Conservation (phyloP, 2,113 vertebrate genomes). For the Entosphenus tridentatus region DNA sequence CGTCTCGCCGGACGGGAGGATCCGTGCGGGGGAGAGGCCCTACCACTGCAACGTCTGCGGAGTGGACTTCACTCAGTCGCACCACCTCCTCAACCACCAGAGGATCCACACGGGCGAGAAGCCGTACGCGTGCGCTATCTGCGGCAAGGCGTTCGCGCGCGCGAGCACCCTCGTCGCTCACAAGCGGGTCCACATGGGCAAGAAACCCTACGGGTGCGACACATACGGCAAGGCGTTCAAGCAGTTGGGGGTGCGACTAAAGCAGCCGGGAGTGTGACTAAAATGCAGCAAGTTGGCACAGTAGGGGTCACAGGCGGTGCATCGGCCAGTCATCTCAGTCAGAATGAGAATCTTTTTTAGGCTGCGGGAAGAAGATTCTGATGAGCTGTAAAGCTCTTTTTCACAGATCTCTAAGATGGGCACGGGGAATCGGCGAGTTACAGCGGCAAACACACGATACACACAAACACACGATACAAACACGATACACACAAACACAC, state of each 20-base stretch:
- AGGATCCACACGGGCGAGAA: slow-evolving; percentile 4
- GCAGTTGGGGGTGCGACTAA: background rate
- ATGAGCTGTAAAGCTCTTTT: no score
- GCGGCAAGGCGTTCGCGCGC: background rate
- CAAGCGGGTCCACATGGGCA: slow-evolving; percentile 27
- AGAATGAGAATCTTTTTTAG: no score
- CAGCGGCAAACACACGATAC: no score
- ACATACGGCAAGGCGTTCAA: background rate
- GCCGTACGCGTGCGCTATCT: background rate
- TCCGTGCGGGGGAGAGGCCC: background rate
- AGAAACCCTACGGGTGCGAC: background rate
- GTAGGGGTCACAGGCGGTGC: no score
- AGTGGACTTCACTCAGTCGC: background rate
- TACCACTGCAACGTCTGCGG: slow-evolving; percentile 3
- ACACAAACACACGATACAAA: no score
- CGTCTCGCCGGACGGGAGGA: background rate
- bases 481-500: no score
- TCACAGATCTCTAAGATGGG: no score
- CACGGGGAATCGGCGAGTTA: no score
- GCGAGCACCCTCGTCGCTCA: background rate
- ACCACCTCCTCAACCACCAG: background rate
- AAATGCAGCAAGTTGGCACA: no score
- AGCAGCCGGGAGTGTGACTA: no score
- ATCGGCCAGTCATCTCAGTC: no score
- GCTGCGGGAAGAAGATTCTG: no score